Base-by-base conservation (phyloP, 2,888 invertebrate species). In the Heliconius charithonia region DNA sequence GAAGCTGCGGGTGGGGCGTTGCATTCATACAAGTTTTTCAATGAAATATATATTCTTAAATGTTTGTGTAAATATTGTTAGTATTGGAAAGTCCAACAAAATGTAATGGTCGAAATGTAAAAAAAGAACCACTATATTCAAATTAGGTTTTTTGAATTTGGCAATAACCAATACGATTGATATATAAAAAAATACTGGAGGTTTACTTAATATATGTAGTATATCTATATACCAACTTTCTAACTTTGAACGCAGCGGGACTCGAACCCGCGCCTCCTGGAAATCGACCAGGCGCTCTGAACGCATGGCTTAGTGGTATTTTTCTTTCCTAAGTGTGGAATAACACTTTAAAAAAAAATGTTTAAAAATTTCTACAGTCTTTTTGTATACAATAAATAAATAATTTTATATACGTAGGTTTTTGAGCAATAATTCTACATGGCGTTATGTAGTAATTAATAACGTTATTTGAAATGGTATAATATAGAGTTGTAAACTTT, bases 1-100 rank as follows among this genome's bases (percentile, higher is more conserved):
- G 93, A 84, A 90, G 84, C 87, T 86, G 87, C 84, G 81, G 83
- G 81, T 83, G 79, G 83, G 85, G 76, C 37, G 77, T 63, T 70
- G 66, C 80, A 80, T 87, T 85, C 87, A 86, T 85, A 86, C 80
- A 83, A 80, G 85, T 45, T 79, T 59, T 80, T 80, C 82, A 82
- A 82, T 83, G 82, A 74, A 79, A 63, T 29, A 29, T 51, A 81
- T 79, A 77, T 67, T 67, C 78, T 51, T 51, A 10, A 22, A 56
- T 32, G 12, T 56, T 25, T 29, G 0, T 56, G 22, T 29, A 12
- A 29, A 56, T 71, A 29, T 19, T 27, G 7, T 25, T 62, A 22
- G 0, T 19, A 70, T 29, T 51, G 9, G 16, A 16, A 66, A n/a
- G 37, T n/a, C n/a, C 16, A 63, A 25, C 6, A 27, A 1, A 27